phyloP scores from a whole-genome alignment of 2,888 invertebrate species.

The Campoplex nolae region DNA sequence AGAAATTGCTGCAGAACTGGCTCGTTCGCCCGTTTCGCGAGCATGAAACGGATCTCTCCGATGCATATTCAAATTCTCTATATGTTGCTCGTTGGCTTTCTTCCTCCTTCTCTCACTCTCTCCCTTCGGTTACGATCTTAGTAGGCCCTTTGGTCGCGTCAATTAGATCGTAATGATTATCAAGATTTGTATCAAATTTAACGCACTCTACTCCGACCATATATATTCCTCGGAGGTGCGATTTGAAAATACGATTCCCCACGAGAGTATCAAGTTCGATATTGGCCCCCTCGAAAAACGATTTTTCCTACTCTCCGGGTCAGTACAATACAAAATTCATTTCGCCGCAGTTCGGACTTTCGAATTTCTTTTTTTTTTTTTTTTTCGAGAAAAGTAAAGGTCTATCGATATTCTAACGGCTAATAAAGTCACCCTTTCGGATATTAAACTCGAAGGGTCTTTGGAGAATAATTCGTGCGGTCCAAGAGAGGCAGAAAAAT shows the following conservation, averaged over 20 bases:
- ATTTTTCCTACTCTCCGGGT: not conserved
- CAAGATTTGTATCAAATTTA: not conserved
- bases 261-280: not conserved
- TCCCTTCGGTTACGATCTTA: constrained; percentile 1
- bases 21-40: constrained; percentile 13
- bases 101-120: constrained; percentile 23
- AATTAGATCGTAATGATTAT: constrained; percentile 33
- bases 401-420: not conserved
- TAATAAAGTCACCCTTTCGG: not conserved
- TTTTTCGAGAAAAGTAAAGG: not conserved
- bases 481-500: constrained; percentile 18
- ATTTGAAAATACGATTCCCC: not conserved
- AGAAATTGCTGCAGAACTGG: constrained; percentile 29
- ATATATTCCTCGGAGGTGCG: not conserved
- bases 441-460: constrained; percentile 10
- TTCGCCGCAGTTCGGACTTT: not conserved
- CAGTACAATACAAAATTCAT: not conserved
- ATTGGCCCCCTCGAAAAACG: not conserved
- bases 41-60: constrained; percentile 58
- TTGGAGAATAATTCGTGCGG: constrained; percentile 1
- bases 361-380: not conserved
- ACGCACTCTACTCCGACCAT: not conserved
- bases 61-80: constrained; percentile 64
- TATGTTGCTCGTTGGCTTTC: constrained; percentile 45
- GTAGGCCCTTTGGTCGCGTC: constrained; percentile 17